A percentile compares a stretch with the other conserved stretches of the same genome.
Conservation (phyloP, 2,888 invertebrate genomes). For the Dynastes tityus region DNA sequence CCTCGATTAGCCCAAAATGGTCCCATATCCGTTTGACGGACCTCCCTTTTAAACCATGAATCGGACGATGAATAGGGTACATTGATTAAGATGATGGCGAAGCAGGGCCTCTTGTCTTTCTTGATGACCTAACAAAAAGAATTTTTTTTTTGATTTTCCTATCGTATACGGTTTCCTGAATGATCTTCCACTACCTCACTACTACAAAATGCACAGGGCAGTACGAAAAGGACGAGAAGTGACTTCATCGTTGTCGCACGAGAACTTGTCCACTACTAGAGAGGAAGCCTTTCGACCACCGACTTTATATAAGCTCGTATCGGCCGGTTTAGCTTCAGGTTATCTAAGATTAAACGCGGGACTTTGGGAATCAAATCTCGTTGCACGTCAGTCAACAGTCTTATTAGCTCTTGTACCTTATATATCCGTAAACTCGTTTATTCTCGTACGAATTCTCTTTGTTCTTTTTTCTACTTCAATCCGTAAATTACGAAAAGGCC, state of each 20-base stretch:
- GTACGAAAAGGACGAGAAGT: conserved; percentile 38
- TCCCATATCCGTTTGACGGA: conserved; percentile 62
- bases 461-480: conserved; percentile 36
- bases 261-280: conserved; percentile 31
- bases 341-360: conserved; percentile 66
- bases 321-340: conserved; percentile 56
- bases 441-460: background rate
- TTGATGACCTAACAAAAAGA: conserved; percentile 18
- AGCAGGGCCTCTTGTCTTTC: background rate
- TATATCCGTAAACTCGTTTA: background rate
- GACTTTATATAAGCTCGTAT: conserved; percentile 48
- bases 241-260: conserved; percentile 42
- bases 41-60: conserved; percentile 59
- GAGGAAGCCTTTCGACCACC: background rate
- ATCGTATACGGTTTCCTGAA: background rate
- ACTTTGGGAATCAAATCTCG: conserved; percentile 65
- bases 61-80: background rate
- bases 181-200: conserved; percentile 36
- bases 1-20: conserved; percentile 73
- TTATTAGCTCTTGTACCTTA: conserved; percentile 53
- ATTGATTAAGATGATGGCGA: background rate
- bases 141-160: background rate
- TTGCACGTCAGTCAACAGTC: conserved; percentile 58
- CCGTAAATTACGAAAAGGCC: conserved; percentile 22
- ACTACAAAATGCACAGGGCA: conserved; percentile 16